Percentiles rank a stretch among this genome's conserved stretches.
Conservation (phyloP, 2,888 invertebrate genomes). For the Agrochola lota region DNA sequence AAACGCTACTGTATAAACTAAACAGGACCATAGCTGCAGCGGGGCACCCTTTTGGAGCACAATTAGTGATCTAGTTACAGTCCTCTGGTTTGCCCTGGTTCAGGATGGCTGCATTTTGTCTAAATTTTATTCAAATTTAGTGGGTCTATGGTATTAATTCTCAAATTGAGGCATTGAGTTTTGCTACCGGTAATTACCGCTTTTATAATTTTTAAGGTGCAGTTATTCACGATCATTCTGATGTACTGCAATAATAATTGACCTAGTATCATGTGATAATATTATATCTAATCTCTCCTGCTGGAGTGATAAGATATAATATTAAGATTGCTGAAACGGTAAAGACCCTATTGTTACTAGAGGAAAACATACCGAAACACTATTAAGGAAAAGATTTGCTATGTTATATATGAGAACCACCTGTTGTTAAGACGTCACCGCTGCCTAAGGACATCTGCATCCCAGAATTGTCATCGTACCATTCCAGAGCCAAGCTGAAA, state of each 20-base stretch:
- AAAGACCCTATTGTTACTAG: neutral
- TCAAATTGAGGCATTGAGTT: no score
- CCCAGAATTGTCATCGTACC: neutral
- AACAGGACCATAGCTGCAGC: neutral
- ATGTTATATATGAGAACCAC: neutral
- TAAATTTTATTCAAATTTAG: neutral
- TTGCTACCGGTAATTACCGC: neutral
- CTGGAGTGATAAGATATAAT: no score
- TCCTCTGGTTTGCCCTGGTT: neutral
- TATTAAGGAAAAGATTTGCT: neutral
- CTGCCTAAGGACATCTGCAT: neutral
- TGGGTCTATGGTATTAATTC: neutral
- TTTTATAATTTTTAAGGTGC: slow-evolving; percentile 9
- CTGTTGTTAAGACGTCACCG: neutral
- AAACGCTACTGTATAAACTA: neutral
- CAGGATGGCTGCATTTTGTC: neutral
- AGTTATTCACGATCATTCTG: neutral
- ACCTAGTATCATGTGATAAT: slow-evolving; percentile 3
- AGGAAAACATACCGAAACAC: neutral
- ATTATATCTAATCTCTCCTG: slow-evolving; percentile 6
- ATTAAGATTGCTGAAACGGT: neutral
- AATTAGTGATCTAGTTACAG: neutral
- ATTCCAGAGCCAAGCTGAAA: neutral
- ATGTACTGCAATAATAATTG: slow-evolving; percentile 8
- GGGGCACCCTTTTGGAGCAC: neutral